Base-by-base conservation (phyloP, 2,888 invertebrate species). In the Agelastica alni region DNA sequence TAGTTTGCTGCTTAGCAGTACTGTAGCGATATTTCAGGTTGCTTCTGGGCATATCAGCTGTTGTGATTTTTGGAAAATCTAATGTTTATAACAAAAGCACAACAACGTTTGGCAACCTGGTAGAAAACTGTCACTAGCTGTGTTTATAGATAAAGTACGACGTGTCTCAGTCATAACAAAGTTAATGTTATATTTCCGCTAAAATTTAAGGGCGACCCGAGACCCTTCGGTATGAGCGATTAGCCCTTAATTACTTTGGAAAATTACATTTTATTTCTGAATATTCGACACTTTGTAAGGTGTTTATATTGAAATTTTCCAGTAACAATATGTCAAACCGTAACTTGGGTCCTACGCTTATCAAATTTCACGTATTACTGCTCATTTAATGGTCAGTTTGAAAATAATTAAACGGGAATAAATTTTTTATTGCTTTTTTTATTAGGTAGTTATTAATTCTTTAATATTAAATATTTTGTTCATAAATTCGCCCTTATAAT, bases 181-280 rank as follows among this genome's bases (percentile, higher is more conserved):
- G 31, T 48, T 41, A 48, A 48, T 48, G 31, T 41, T 31, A 48
- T 48, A 48, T 14, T 20, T 22, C 17, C 5, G 18, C n/a, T n/a
- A 10, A 30, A 31, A 18, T 41, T 41, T 22, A 31, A 48, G 32
- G 48, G 48, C 6, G 9, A 37, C 9, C 37, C 13, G 28, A 20
- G 28, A 10, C n/a, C 32, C 48, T 12, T 20, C 41, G 48, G 28
- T 48, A 12, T n/a, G 18, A 39, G 37, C 28, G 47, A 47, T 47
- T 37, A 45, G 45, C 22, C 45, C 18, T 32, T 32, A 47, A 48
- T 48, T 48, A 14, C 39, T 30, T 13, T 18, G 10, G 13, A 39
- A 48, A 48, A 39, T 39, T 48, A 10, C 13, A 36, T 18, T 48
- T 48, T 39, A 48, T 45, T 45, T 34, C 18, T 22, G 13, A 34